phyloP scores from a whole-genome alignment of 2,797 vertebrate species.

The Melanotaenia parkinsoni region DNA sequence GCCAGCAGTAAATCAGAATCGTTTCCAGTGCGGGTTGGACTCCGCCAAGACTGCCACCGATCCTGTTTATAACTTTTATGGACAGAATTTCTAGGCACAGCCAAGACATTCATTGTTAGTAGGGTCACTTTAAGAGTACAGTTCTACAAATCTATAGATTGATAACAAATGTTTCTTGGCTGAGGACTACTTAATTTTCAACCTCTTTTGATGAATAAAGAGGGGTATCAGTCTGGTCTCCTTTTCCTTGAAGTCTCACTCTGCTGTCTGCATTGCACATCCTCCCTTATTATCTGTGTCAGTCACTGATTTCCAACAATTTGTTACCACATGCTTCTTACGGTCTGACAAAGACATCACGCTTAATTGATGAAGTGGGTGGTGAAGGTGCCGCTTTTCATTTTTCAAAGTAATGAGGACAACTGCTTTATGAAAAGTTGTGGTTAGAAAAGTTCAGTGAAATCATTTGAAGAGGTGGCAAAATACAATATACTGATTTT shows the following conservation, averaged over 20 bases:
- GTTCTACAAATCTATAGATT: slow-evolving; percentile 1
- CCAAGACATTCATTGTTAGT: neutral
- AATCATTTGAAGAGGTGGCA: neutral
- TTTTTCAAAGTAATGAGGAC: slow-evolving; percentile 21
- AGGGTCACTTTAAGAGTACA: neutral
- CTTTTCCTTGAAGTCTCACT: slow-evolving; percentile 14
- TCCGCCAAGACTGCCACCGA: no score
- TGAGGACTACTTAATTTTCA: neutral
- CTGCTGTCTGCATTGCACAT: slow-evolving; percentile 14
- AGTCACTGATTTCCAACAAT: slow-evolving; percentile 27
- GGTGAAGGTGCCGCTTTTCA: slow-evolving; percentile 20
- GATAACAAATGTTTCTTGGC: neutral
- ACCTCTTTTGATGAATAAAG: neutral
- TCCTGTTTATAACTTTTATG: no score
- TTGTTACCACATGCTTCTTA: slow-evolving; percentile 19
- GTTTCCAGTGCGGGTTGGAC: no score
- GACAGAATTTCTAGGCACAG: no score
- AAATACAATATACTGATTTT: neutral
- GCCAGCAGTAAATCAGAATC: no score
- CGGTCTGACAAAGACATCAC: slow-evolving; percentile 16
- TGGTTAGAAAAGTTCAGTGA: neutral
- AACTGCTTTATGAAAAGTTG: slow-evolving; percentile 10
- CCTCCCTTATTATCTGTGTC: slow-evolving; percentile 27
- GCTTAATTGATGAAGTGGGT: slow-evolving; percentile 32
- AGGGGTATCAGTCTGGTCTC: slow-evolving; percentile 6